Conservation (phyloP, 1,140 invertebrate genomes). For the Chironomus striatipennis region DNA sequence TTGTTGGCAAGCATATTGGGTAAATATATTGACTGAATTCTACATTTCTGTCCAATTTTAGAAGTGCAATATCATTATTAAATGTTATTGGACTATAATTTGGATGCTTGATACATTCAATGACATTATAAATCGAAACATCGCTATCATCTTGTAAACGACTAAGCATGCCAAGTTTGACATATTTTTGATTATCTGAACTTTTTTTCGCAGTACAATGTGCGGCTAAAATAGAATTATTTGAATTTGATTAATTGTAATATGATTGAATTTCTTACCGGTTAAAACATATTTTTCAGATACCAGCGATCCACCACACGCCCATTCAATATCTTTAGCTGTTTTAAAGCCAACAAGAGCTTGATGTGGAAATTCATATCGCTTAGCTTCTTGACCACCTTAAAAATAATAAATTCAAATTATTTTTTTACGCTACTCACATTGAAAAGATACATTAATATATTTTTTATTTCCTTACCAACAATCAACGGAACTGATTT, state of each 20-base stretch:
- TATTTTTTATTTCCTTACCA: background rate
- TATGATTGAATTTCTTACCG: background rate
- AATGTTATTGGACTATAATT: background rate
- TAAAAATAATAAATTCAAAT: background rate
- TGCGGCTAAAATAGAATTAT: background rate
- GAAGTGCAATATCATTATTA: background rate
- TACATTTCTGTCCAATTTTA: background rate
- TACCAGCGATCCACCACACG: background rate
- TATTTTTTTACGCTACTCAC: background rate
- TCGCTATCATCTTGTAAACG: background rate
- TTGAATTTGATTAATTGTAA: too few species aligned
- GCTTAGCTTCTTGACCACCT: background rate
- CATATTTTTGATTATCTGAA: background rate
- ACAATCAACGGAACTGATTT: background rate
- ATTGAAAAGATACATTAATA: background rate
- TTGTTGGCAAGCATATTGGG: background rate
- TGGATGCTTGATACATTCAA: background rate
- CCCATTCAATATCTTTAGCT: background rate
- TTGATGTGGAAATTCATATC: conserved; percentile 4
- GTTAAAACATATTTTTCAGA: background rate
- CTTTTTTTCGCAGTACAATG: background rate
- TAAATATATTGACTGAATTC: background rate
- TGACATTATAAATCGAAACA: background rate
- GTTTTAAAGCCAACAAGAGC: background rate
- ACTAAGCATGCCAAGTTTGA: background rate